Evolutionary conservation across 2,113 vertebrate species (phyloP).

Genomic region (Hepsetus odoe): DNA sequence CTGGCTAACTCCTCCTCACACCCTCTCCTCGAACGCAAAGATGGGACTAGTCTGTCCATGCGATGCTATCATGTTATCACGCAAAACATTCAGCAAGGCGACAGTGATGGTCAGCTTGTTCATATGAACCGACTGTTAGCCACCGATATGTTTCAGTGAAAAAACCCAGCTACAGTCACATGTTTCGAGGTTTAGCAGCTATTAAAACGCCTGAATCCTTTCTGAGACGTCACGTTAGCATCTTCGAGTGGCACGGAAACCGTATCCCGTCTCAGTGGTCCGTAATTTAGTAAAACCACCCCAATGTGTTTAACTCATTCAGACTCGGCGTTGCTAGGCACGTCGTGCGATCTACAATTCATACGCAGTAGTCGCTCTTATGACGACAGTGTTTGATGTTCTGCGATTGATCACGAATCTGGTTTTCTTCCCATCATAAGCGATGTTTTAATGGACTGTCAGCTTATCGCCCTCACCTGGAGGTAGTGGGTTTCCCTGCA

Average conservation of each 20-base stretch:
- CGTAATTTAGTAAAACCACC: background rate
- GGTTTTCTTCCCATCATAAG: background rate
- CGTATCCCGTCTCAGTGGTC: background rate
- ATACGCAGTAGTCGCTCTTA: background rate
- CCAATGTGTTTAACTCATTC: background rate
- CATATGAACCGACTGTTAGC: no score
- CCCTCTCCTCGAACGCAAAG: no score
- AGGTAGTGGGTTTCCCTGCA: background rate
- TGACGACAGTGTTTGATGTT: background rate
- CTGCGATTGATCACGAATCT: background rate
- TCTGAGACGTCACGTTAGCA: background rate
- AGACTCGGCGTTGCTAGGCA: background rate
- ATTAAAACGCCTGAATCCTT: background rate
- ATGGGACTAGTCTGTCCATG: background rate
- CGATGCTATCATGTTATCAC: no score
- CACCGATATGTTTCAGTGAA: no score
- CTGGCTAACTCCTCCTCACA: no score
- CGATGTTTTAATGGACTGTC: background rate
- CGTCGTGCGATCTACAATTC: background rate
- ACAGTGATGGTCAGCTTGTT: no score
- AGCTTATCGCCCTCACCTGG: background rate
- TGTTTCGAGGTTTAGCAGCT: background rate
- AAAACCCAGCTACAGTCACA: background rate
- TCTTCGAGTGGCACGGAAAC: background rate
- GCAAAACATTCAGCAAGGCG: no score